Conservation (phyloP, 2,888 invertebrate species). For the Prosopocoilus inquinatus region DNA sequence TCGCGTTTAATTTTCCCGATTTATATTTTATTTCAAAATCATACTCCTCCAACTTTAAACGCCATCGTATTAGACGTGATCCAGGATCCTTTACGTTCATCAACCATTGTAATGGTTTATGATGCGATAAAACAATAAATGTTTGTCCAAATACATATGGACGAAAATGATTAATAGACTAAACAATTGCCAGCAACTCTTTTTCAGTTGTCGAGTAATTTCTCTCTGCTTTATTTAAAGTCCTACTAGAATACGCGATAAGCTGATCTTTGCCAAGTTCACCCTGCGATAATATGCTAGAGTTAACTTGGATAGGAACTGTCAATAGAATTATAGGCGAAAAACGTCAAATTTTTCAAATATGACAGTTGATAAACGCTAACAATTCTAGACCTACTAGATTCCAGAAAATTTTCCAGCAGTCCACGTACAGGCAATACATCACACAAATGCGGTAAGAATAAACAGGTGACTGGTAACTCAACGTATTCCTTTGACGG, state of each 20-base stretch:
- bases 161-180: slow-evolving; percentile 39
- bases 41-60: slow-evolving; percentile 36
- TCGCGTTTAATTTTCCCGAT: slow-evolving; percentile 32
- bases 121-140: slow-evolving; percentile 41
- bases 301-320: too few species aligned
- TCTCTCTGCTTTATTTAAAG: slow-evolving; percentile 36
- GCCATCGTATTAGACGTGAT: slow-evolving; percentile 35
- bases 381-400: too few species aligned
- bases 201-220: slow-evolving; percentile 43
- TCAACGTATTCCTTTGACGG: too few species aligned
- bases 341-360: too few species aligned
- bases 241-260: slow-evolving; percentile 40
- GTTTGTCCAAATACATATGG: slow-evolving; percentile 42
- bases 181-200: slow-evolving; percentile 43
- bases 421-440: too few species aligned
- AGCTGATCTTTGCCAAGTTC: slow-evolving; percentile 32
- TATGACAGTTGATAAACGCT: too few species aligned
- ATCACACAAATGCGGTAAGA: too few species aligned
- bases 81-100: slow-evolving; percentile 36
- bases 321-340: too few species aligned
- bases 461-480: too few species aligned
- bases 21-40: slow-evolving; percentile 38
- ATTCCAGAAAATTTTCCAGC: too few species aligned
- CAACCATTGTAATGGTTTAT: slow-evolving; percentile 40
- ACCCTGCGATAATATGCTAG: too few species aligned